Conservation (phyloP, 1,140 invertebrate genomes). For the Aphelinus atriplicis region DNA sequence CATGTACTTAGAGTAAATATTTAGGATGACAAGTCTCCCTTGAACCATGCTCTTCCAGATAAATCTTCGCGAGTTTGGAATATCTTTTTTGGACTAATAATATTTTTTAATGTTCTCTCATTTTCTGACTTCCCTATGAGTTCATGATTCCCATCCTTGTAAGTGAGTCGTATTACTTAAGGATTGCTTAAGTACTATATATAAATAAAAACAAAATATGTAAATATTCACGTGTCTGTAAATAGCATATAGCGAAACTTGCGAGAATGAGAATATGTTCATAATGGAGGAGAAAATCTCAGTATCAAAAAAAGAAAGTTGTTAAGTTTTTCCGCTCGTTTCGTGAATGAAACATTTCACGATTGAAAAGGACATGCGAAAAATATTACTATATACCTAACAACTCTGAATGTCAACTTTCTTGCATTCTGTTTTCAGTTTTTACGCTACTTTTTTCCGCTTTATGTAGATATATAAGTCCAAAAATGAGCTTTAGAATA, state of each 20-base stretch:
- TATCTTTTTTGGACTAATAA: no score
- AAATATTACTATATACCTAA: constrained; percentile 3
- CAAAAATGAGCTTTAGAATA: constrained; percentile 12
- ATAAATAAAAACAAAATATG: constrained; percentile 35
- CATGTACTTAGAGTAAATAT: no score
- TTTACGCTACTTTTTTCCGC: neutral
- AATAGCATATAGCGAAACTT: constrained; percentile 23
- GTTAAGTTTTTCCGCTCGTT: constrained; percentile 35
- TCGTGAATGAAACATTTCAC: neutral
- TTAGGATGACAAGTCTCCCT: no score
- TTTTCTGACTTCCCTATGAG: neutral
- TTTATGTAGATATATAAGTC: neutral
- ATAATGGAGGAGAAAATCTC: neutral
- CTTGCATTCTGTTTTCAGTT: constrained; percentile 3
- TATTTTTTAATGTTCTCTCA: neutral
- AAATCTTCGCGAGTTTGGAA: no score
- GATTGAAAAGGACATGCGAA: neutral
- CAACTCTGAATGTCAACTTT: neutral
- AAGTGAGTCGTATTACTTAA: constrained; percentile 2
- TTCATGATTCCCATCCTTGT: neutral
- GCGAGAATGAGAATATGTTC: constrained; percentile 23
- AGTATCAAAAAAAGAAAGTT: constrained; percentile 10
- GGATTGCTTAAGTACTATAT: constrained; percentile 21
- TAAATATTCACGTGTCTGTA: constrained; percentile 26
- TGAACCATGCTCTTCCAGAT: no score